Evolutionary conservation across 2,888 invertebrate genomes (phyloP), one percentile per base, ranked within the genome.

Genomic region (Hirtodrosophila histrioides): DNA sequence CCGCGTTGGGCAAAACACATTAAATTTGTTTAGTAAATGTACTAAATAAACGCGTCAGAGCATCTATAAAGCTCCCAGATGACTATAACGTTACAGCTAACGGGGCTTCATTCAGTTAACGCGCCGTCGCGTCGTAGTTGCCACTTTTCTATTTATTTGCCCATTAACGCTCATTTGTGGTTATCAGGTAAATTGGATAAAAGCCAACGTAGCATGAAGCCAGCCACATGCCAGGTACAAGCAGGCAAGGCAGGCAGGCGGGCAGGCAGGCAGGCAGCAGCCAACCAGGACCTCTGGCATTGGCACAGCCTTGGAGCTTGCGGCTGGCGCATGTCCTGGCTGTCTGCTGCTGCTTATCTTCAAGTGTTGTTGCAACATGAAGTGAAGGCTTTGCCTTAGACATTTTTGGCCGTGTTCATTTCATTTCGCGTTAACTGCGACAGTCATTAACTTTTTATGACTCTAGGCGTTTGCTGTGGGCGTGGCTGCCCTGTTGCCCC

Each of bases 101-200:
- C 35, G 29, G 11, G 4, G 40, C 49, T 60, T 56, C 69, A 74
- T 74, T 83, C 75, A 74, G 84, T 76, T 84, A 73, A 84, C 78
- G 69, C 75, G 64, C 65, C 76, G 85, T 69, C 73, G 78, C 75
- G 62, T 54, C 85, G 82, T 78, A 84, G 82, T 79, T 85, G 84
- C 79, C 84, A 87, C 85, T 84, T 84, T 87, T 87, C 85, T 84
- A 87, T 84, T 84, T 84, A 84, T 87, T 84, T 84, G 84, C 61
- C 84, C 87, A 84, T 84, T 84, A 84, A 84, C 84, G 84, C 87
- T 84, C 84, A 84, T 84, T 84, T 84, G 84, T 73, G 87, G 84
- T 84, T 84, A 84, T 84, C 84, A 84, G 87, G 85, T 84, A 87
- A 84, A 84, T 84, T 84, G 84, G 84, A 84, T 84, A 87, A 87